phyloP scores from a whole-genome alignment of 2,888 invertebrate species.

The Tyria jacobaeae region DNA sequence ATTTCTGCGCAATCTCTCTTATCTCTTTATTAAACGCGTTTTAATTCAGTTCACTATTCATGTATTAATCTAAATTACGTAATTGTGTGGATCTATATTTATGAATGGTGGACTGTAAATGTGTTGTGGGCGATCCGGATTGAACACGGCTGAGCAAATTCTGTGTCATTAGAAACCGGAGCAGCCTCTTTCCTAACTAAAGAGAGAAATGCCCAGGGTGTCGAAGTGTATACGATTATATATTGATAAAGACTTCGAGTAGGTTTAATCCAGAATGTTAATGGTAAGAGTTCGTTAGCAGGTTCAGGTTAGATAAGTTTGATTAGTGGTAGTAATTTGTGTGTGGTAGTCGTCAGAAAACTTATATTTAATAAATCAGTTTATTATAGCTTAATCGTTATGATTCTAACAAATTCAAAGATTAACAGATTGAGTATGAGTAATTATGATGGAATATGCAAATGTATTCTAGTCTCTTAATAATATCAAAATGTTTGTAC shows the following conservation, averaged over 20 bases:
- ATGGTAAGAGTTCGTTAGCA: conserved; percentile 24
- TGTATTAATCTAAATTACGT: conserved; percentile 70
- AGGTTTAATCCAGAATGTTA: conserved; percentile 34
- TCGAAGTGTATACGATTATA: conserved; percentile 41
- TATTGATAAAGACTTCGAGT: conserved; percentile 31
- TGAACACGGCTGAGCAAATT: conserved; percentile 61
- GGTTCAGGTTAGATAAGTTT: conserved; percentile 6
- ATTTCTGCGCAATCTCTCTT: conserved; percentile 43
- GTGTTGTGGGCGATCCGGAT: conserved; percentile 80
- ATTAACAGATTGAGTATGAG: too few relatives aligned
- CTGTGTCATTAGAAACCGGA: conserved; percentile 62
- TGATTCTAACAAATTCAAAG: too few relatives aligned
- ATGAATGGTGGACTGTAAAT: conserved; percentile 68
- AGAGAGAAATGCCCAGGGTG: conserved; percentile 47
- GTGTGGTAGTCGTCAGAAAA: too few relatives aligned
- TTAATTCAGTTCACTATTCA: conserved; percentile 60
- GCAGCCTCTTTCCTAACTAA: conserved; percentile 55
- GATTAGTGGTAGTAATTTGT: background rate
- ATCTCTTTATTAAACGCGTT: conserved; percentile 55
- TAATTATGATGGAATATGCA: too few relatives aligned
- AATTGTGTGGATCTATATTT: conserved; percentile 75
- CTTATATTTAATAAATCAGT: too few relatives aligned
- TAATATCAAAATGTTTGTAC: too few relatives aligned
- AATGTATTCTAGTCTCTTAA: too few relatives aligned
- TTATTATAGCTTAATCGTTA: too few relatives aligned